phyloP scores from a whole-genome alignment of 2,113 vertebrate species.

The Alouatta palliata region DNA sequence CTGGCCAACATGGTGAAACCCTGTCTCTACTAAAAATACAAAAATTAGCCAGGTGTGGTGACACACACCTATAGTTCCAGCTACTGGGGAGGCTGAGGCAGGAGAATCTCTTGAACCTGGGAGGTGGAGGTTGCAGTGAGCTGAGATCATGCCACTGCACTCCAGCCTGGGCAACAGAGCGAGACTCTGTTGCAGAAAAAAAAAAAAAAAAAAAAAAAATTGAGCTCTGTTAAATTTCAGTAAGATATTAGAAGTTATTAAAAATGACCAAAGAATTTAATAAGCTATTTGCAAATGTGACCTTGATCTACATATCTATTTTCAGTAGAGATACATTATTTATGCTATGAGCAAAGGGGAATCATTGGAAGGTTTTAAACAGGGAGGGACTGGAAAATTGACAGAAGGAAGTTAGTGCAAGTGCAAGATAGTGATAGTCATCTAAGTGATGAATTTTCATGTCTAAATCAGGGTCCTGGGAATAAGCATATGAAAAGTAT shows the following conservation, averaged over 20 bases:
- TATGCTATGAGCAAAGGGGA: conserved; percentile 14
- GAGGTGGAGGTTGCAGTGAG: no score
- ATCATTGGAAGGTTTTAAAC: neutral
- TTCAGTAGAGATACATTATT: neutral
- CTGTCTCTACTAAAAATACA: no score
- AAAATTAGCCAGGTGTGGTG: no score
- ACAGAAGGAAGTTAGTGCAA: neutral
- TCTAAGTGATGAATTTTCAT: neutral
- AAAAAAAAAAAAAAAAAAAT: neutral
- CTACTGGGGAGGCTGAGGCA: no score
- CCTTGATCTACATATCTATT: conserved; percentile 3
- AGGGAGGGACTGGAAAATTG: neutral
- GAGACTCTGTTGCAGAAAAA: no score
- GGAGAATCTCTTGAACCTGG: no score
- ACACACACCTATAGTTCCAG: no score
- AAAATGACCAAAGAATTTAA: conserved; percentile 34
- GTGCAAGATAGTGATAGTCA: neutral
- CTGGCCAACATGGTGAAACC: no score
- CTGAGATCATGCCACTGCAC: no score
- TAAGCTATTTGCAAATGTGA: conserved; percentile 12
- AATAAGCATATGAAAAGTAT: neutral
- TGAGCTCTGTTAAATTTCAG: conserved; percentile 1
- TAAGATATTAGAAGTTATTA: conserved; percentile 43
- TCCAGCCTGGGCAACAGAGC: no score
- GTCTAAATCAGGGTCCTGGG: neutral